These are phyloP conservation scores for Heterotis niloticus DNA, from an alignment of 2,113 vertebrate genomes.

Conservation along the genomic window DNA sequence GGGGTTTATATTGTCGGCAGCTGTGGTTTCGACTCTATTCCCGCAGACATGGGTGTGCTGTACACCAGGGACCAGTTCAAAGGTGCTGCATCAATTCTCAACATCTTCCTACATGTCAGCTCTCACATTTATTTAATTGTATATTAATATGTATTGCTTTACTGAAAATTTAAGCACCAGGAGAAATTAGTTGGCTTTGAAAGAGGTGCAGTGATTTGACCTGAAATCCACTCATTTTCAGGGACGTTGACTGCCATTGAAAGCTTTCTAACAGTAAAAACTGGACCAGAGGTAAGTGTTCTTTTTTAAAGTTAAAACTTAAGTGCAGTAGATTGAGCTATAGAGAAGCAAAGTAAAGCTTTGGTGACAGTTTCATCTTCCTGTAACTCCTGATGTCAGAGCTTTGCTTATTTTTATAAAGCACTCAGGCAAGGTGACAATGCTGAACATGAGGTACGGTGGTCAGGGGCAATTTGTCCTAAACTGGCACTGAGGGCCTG, in stretches of 20 bases:
- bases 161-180: no score
- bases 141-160: background rate
- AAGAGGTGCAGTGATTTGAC: background rate
- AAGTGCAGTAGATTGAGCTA: no score
- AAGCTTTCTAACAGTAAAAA: conserved; percentile 77
- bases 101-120: background rate
- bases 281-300: conserved; percentile 75
- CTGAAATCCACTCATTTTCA: conserved; percentile 36
- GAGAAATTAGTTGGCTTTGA: no score
- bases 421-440: no score
- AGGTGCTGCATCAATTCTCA: conserved; percentile 57
- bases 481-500: no score
- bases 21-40: conserved; percentile 94
- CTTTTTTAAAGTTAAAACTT: no score
- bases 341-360: no score
- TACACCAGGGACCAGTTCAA: conserved; percentile 85
- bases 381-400: no score
- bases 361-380: no score
- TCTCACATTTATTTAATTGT: background rate
- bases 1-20: conserved; percentile 86
- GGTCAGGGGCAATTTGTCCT: no score
- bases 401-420: no score
- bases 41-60: conserved; percentile 88
- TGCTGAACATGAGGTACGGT: no score
- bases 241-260: conserved; percentile 87